Evolutionary conservation across 2,113 vertebrate species (phyloP).

Genomic region (Melanotaenia duboulayi): DNA sequence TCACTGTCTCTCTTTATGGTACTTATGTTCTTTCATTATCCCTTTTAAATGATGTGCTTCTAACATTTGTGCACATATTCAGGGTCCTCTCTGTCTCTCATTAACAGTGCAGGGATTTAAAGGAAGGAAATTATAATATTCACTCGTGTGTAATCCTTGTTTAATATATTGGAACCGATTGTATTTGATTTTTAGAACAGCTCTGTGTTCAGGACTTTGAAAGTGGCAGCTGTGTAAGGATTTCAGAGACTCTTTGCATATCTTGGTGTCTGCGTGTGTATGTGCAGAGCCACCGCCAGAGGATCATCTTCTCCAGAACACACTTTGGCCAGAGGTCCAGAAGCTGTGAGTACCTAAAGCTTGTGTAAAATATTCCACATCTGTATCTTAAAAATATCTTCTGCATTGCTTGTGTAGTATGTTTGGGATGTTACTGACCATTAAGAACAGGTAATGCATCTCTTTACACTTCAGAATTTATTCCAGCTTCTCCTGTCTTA

Average conservation of each 20-base stretch:
- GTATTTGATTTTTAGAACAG: constrained; percentile 41
- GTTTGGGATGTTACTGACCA: no score
- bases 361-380: no score
- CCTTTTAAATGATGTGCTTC: constrained; percentile 15
- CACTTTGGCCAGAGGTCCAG: constrained; percentile 97
- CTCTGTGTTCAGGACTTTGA: constrained; percentile 25
- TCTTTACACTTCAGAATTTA: no score
- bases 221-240: constrained; percentile 31
- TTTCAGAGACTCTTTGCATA: constrained; percentile 5
- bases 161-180: constrained; percentile 48
- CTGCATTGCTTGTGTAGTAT: not conserved
- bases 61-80: constrained; percentile 18
- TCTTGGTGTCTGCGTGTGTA: not conserved
- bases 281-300: constrained; percentile 93
- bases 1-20: constrained; percentile 21
- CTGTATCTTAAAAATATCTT: not conserved
- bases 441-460: no score
- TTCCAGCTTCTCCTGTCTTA: no score
- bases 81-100: constrained; percentile 13
- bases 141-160: constrained; percentile 51
- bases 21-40: constrained; percentile 1
- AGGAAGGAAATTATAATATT: constrained; percentile 29
- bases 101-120: constrained; percentile 50
- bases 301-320: constrained; percentile 97
- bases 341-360: constrained; percentile 90